Percentiles rank a stretch among this genome's conserved stretches.
Evolutionary conservation across 2,113 vertebrate species (phyloP).

Genomic region (Poecilia latipinna): DNA sequence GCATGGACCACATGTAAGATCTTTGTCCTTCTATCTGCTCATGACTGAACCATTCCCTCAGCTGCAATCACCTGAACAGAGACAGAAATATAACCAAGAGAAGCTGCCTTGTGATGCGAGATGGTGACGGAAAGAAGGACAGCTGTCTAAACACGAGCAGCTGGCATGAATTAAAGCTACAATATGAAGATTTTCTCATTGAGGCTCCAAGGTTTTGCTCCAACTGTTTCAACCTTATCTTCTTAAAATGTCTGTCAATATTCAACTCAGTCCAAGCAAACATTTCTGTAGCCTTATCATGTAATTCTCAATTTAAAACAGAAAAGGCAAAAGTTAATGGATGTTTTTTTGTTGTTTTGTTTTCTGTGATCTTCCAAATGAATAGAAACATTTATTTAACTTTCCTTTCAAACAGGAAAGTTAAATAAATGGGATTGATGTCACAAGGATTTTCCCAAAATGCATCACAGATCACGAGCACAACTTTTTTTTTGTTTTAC

Average conservation of each 20-base stretch:
- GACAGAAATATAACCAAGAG: background rate
- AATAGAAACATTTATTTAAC: background rate
- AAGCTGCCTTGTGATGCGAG: background rate
- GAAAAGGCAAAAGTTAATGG: background rate
- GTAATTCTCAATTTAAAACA: background rate
- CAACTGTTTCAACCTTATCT: background rate
- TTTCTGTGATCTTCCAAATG: background rate
- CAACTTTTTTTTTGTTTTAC: background rate
- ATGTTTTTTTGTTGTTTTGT: background rate
- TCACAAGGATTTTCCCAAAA: too few relatives aligned
- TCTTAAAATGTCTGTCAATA: background rate
- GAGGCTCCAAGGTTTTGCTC: background rate
- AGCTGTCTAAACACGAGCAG: conserved; percentile 29
- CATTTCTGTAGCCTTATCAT: too few relatives aligned
- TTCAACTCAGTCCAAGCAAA: background rate
- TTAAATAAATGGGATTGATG: too few relatives aligned
- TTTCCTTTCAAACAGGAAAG: background rate
- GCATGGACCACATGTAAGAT: conserved; percentile 23
- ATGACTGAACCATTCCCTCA: conserved; percentile 3
- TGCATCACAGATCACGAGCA: too few relatives aligned
- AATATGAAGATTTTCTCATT: conserved; percentile 3
- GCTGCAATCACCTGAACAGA: conserved; percentile 20
- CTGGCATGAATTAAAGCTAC: conserved; percentile 17
- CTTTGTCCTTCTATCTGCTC: conserved; percentile 29
- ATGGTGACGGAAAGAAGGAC: conserved; percentile 7